Conservation (phyloP, 2,113 vertebrate genomes). For the Spizaetus ornatus region DNA sequence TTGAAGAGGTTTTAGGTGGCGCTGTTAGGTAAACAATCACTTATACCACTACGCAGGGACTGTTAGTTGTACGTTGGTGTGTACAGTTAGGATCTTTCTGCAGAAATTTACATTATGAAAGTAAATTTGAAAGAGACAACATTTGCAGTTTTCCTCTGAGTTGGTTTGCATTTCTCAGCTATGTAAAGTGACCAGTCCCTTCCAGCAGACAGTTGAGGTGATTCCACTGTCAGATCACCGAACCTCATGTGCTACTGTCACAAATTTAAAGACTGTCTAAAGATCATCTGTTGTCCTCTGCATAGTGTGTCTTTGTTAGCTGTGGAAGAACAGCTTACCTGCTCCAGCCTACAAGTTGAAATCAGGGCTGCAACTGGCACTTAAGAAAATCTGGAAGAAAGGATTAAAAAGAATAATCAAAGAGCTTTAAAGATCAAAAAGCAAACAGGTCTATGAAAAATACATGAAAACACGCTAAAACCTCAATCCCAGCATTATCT, state of each 20-base stretch:
- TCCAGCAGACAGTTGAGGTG: not conserved
- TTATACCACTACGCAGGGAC: not conserved
- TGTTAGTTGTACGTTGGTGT: accelerated
- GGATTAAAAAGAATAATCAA: constrained; percentile 27
- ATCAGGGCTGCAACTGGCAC: not conserved
- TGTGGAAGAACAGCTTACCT: not conserved
- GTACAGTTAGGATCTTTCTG: not conserved
- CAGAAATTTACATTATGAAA: not conserved
- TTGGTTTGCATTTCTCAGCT: not conserved
- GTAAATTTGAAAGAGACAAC: not conserved
- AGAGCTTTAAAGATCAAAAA: constrained; percentile 26
- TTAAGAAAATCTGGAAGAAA: not conserved
- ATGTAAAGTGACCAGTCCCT: not conserved
- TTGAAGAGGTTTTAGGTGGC: not conserved
- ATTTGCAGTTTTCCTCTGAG: not conserved
- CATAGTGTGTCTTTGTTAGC: not conserved
- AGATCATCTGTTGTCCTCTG: not conserved
- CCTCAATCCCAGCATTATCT: not conserved
- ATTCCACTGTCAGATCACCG: not conserved
- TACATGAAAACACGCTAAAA: constrained; percentile 25
- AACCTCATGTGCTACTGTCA: not conserved
- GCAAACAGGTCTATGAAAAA: constrained; percentile 54
- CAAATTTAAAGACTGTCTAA: no score
- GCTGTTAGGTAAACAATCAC: not conserved
- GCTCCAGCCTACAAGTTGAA: not conserved